A percentile compares a stretch with the other conserved stretches of the same genome.
phyloP scores from a whole-genome alignment of 2,797 vertebrate species.

The Myotis myotis region DNA sequence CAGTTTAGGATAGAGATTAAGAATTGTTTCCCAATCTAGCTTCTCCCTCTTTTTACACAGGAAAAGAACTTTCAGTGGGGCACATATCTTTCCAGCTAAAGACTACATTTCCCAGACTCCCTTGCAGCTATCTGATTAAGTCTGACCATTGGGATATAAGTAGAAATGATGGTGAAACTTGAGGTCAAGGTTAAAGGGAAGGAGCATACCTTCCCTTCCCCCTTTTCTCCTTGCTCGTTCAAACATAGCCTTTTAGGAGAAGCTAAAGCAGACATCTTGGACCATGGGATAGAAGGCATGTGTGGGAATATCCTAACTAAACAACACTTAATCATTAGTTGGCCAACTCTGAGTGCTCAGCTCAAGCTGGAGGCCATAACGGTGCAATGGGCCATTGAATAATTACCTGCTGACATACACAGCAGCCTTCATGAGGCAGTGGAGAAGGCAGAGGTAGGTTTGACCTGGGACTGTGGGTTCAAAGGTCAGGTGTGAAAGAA shows the following conservation, averaged over 20 bases:
- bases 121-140: neutral
- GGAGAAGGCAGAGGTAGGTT: neutral
- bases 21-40: neutral
- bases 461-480: neutral
- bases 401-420: neutral
- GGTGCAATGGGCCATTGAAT: no score
- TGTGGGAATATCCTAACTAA: neutral
- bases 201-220: neutral
- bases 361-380: neutral
- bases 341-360: neutral
- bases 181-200: neutral
- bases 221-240: neutral
- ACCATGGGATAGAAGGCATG: neutral
- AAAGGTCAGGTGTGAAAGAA: neutral
- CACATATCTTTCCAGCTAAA: neutral
- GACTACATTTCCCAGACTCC: neutral
- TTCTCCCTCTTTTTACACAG: neutral
- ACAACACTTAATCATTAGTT: neutral
- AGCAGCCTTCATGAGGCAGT: neutral
- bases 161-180: neutral
- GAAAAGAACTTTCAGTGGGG: neutral
- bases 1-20: neutral
- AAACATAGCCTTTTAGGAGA: neutral
- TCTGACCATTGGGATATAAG: neutral
- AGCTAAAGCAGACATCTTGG: neutral